phyloP scores from a whole-genome alignment of 2,888 invertebrate species.

The Rhopalosiphum nymphaeae region DNA sequence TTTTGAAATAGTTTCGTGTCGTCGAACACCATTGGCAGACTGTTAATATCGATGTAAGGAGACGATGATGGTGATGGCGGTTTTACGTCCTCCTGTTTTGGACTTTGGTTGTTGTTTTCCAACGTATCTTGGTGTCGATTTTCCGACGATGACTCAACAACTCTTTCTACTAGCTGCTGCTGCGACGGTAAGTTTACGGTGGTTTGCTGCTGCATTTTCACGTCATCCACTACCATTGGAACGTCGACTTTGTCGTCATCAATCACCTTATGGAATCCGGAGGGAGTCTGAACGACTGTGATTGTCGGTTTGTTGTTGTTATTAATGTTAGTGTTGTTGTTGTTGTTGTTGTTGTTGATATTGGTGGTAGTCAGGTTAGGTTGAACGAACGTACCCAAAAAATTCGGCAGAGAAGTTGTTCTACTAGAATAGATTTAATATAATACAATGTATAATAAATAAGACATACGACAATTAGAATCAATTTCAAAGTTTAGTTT shows the following conservation, averaged over 20 bases:
- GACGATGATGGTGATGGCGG: background rate
- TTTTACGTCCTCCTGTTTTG: background rate
- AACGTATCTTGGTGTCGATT: background rate
- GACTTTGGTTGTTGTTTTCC: conserved; percentile 11
- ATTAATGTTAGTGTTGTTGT: conserved; percentile 36
- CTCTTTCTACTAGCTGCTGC: background rate
- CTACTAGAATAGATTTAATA: conserved; percentile 68
- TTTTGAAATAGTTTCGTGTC: conserved; percentile 59
- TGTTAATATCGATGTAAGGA: conserved; percentile 57
- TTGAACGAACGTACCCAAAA: conserved; percentile 72
- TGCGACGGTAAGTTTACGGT: background rate
- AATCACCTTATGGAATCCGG: conserved; percentile 47
- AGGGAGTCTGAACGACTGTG: conserved; percentile 55
- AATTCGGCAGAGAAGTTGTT: conserved; percentile 75
- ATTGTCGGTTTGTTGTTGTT: conserved; percentile 61
- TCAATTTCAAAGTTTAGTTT: background rate
- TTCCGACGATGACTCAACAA: background rate
- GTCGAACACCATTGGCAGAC: conserved; percentile 58
- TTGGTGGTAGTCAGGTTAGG: conserved; percentile 66
- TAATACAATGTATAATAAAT: conserved; percentile 1
- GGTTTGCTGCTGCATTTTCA: background rate
- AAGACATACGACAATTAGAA: background rate
- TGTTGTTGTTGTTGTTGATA: conserved; percentile 61
- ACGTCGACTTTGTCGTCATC: conserved; percentile 42
- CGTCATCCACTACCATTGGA: conserved; percentile 56